Conservation (phyloP, 2,797 vertebrate genomes). For the Ctenopoma multispine region DNA sequence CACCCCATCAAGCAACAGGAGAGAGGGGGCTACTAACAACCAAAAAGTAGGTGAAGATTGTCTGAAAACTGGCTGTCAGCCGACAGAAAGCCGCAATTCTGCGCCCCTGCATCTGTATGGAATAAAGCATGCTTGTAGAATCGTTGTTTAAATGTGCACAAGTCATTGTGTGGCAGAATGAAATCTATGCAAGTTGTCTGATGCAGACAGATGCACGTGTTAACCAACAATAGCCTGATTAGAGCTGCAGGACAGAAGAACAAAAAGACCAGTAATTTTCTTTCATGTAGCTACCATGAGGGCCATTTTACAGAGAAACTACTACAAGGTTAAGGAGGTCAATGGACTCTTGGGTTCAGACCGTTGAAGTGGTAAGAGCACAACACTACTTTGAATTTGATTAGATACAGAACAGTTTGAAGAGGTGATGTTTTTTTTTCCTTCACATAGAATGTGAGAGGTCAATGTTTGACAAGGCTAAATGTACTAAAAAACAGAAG, state of each 20-base stretch:
- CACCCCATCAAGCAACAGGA: too few species aligned
- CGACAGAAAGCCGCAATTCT: too few species aligned
- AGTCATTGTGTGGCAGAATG: background rate
- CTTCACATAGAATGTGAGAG: background rate
- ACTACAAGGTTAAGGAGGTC: constrained; percentile 22
- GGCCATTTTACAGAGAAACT: constrained; percentile 3
- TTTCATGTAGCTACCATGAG: constrained; percentile 10
- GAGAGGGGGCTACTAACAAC: too few species aligned
- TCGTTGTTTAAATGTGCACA: background rate
- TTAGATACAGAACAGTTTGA: background rate
- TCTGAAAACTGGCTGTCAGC: too few species aligned
- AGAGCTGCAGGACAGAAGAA: background rate
- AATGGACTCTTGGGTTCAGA: constrained; percentile 15
- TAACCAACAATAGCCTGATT: constrained; percentile 9
- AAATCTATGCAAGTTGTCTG: background rate
- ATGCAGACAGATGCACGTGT: background rate
- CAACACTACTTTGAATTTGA: constrained; percentile 9
- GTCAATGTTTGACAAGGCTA: constrained; percentile 1
- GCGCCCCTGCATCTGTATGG: background rate
- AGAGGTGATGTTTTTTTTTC: background rate
- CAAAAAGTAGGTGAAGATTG: too few species aligned
- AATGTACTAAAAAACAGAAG: background rate
- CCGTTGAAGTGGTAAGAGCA: constrained; percentile 7
- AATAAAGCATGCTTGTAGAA: background rate
- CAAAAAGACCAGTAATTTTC: background rate